These are phyloP conservation scores for Venustoraphidia nigricollis DNA, from an alignment of 2,888 invertebrate species.

Conservation along the genomic window DNA sequence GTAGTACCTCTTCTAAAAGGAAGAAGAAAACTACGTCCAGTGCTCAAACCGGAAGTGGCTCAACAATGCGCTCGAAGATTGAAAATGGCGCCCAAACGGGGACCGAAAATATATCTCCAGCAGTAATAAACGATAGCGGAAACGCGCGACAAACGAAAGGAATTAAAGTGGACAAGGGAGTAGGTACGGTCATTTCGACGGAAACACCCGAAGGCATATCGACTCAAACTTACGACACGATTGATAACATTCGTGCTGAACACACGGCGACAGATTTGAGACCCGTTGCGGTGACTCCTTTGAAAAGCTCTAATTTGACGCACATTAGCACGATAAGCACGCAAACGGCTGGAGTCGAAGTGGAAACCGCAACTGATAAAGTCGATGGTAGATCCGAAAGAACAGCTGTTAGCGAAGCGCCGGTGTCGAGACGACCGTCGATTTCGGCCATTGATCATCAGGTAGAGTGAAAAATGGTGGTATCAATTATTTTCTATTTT, in stretches of 20 bases:
- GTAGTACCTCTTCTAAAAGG: not conserved
- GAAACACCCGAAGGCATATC: slow-evolving; percentile 64
- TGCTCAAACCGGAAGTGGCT: too few relatives aligned
- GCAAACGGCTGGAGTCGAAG: slow-evolving; percentile 16
- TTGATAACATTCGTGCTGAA: not conserved
- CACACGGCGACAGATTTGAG: not conserved
- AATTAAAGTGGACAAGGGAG: slow-evolving; percentile 2
- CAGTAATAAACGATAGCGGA: too few relatives aligned
- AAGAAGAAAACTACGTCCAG: not conserved
- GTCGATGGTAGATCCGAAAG: too few relatives aligned
- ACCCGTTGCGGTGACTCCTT: slow-evolving; percentile 13
- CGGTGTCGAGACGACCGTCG: too few relatives aligned
- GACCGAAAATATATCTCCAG: too few relatives aligned
- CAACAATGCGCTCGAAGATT: too few relatives aligned
- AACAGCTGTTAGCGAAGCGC: too few relatives aligned
- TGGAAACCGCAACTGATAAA: too few relatives aligned
- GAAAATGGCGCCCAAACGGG: too few relatives aligned
- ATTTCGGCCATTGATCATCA: too few relatives aligned
- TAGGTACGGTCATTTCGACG: not conserved
- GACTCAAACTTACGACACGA: slow-evolving; percentile 36
- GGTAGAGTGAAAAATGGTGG: too few relatives aligned
- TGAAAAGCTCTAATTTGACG: slow-evolving; percentile 22
- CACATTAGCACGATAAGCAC: slow-evolving; percentile 22
- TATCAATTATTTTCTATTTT: too few relatives aligned
- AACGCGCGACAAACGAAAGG: not conserved